Conservation (phyloP, 2,888 invertebrate genomes). For the Tiphia femorata region DNA sequence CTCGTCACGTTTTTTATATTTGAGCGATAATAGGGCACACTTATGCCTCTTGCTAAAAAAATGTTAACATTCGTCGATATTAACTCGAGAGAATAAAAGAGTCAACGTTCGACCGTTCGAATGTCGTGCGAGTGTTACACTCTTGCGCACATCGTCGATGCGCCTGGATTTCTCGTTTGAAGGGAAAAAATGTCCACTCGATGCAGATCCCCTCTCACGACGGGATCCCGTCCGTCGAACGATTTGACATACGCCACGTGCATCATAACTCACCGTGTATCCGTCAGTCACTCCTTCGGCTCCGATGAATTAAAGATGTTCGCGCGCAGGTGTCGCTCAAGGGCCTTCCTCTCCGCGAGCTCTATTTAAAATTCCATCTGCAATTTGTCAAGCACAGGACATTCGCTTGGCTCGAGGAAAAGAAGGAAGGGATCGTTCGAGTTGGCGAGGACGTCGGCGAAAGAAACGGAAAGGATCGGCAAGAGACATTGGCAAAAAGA, state of each 20-base stretch:
- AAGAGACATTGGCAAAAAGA: background rate
- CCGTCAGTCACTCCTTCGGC: background rate
- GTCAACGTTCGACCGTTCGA: too few species aligned
- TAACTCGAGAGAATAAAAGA: too few species aligned
- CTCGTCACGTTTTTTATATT: too few species aligned
- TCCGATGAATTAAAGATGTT: conserved; percentile 50
- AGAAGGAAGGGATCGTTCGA: too few species aligned
- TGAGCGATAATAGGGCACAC: too few species aligned
- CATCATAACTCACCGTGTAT: conserved; percentile 29
- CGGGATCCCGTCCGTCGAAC: conserved; percentile 28
- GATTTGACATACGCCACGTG: conserved; percentile 49
- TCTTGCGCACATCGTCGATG: too few species aligned
- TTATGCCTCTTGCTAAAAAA: too few species aligned
- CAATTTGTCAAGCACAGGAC: background rate
- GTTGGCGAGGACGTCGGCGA: background rate
- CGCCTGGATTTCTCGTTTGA: background rate
- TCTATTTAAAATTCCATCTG: conserved; percentile 6
- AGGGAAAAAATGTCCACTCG: conserved; percentile 16
- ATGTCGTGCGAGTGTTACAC: too few species aligned
- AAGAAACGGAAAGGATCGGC: background rate
- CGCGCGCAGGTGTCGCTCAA: conserved; percentile 41
- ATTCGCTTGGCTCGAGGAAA: background rate
- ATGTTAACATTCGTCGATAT: too few species aligned
- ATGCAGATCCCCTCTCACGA: background rate
- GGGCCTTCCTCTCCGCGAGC: conserved; percentile 13